These are phyloP conservation scores for Synanthedon andrenaeformis DNA, from an alignment of 2,888 invertebrate genomes.

Conservation along the genomic window DNA sequence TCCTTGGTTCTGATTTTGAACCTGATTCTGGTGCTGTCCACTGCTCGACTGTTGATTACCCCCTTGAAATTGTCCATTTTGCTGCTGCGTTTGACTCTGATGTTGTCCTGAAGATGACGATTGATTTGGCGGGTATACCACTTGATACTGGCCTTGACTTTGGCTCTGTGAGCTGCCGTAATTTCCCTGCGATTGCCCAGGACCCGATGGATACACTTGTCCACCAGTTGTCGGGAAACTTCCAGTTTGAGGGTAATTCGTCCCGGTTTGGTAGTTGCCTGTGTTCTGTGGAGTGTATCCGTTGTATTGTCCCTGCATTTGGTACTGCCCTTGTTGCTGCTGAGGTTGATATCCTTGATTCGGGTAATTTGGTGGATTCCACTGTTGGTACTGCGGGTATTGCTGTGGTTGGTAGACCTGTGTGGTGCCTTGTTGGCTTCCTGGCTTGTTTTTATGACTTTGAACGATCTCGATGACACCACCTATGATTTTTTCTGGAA, in stretches of 20 bases:
- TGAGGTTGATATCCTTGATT: constrained; percentile 19
- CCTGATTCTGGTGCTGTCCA: constrained; percentile 11
- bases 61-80: constrained; percentile 14
- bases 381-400: constrained; percentile 17
- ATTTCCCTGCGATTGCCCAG: constrained; percentile 3
- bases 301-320: constrained; percentile 21
- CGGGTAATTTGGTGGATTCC: constrained; percentile 22
- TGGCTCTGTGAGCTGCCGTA: constrained; percentile 11
- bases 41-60: constrained; percentile 11
- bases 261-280: constrained; percentile 10
- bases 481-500: constrained; percentile 57
- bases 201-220: constrained; percentile 10
- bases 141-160: constrained; percentile 13
- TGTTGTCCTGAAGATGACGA: constrained; percentile 13
- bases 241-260: constrained; percentile 12
- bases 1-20: constrained; percentile 5
- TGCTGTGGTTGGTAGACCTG: constrained; percentile 18
- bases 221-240: constrained; percentile 5
- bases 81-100: constrained; percentile 10
- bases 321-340: constrained; percentile 16
- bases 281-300: constrained; percentile 9
- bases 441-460: constrained; percentile 51
- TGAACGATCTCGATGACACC: constrained; percentile 60
- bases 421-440: constrained; percentile 3
- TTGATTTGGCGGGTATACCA: constrained; percentile 2